Evolutionary conservation across 2,113 vertebrate genomes (phyloP).

Genomic region (Orthonyx spaldingii): DNA sequence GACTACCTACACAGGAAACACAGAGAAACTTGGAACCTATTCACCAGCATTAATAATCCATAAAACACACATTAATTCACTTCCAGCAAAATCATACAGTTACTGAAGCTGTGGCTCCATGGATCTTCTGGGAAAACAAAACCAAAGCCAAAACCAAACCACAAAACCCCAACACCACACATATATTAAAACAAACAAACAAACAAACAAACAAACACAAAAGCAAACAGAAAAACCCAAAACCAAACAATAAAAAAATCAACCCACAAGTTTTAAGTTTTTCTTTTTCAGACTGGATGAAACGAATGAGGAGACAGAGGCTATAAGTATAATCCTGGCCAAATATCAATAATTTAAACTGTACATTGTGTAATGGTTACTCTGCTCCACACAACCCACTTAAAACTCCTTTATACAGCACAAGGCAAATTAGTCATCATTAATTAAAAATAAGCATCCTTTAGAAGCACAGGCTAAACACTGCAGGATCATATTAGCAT

Average conservation of each 20-base stretch:
- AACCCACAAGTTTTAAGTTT: not conserved
- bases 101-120: not conserved
- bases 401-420: not conserved
- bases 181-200: not conserved
- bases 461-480: not conserved
- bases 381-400: not conserved
- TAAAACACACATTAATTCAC: not conserved
- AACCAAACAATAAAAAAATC: not conserved
- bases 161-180: not conserved
- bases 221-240: not conserved
- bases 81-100: not conserved
- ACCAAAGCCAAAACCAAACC: not conserved
- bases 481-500: not conserved
- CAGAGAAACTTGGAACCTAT: not conserved
- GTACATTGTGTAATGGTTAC: not conserved
- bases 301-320: not conserved
- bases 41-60: not conserved
- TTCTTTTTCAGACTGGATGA: not conserved
- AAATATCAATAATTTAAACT: not conserved
- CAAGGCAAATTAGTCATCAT: not conserved
- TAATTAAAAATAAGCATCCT: slow-evolving; percentile 17
- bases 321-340: not conserved
- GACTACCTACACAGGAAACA: not conserved
- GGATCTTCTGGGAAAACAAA: not conserved
- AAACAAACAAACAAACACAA: not conserved